These are phyloP conservation scores for Hypotaenidia philippensis DNA, from an alignment of 2,797 vertebrate genomes.

Conservation along the genomic window DNA sequence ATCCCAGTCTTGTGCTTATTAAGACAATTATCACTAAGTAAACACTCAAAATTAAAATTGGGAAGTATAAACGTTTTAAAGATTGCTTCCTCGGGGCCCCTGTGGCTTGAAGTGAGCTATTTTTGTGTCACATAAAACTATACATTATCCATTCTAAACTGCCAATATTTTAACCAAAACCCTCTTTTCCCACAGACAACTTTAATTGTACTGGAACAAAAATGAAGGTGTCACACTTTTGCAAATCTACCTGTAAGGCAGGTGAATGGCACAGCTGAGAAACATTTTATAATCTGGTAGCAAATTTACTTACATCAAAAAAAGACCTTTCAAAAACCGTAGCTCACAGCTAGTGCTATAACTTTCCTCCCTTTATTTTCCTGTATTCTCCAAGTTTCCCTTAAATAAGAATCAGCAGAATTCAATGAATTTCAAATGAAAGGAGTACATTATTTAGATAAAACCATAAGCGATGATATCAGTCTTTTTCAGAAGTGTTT, in stretches of 20 bases:
- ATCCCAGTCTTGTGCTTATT: constrained; percentile 9
- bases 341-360: background rate
- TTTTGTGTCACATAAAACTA: background rate
- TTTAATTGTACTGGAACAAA: background rate
- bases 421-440: background rate
- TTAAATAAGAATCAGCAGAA: background rate
- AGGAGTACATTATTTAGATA: background rate
- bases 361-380: background rate
- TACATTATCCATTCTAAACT: background rate
- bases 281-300: background rate
- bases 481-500: background rate
- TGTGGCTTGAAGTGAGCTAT: background rate
- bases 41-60: background rate
- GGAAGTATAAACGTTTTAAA: background rate
- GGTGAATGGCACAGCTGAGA: background rate
- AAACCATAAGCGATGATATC: background rate
- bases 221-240: background rate
- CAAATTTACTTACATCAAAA: background rate
- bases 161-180: background rate
- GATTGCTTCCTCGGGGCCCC: background rate
- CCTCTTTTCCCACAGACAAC: background rate
- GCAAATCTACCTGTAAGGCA: background rate
- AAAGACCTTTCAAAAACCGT: background rate
- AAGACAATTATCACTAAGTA: constrained; percentile 39
- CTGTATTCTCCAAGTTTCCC: background rate